Evolutionary conservation across 92 coral and sea anemone species (phyloP).

Genomic region (Galaxea fascicularis): DNA sequence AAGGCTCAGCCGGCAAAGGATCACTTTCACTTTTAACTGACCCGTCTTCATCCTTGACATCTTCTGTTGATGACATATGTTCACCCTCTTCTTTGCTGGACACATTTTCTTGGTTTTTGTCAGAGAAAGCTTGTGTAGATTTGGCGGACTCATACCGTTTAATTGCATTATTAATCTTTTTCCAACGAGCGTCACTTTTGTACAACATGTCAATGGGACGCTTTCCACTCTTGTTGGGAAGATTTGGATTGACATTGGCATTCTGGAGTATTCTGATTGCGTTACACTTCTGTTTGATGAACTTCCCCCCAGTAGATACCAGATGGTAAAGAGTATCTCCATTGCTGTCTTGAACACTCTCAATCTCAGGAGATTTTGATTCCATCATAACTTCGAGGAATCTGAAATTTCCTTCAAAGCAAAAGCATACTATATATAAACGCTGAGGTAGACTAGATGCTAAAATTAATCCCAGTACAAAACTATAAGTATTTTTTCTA

Average conservation of each 20-base stretch:
- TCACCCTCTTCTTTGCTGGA: not conserved
- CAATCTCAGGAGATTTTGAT: slow-evolving; percentile 43
- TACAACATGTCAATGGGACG: slow-evolving; percentile 38
- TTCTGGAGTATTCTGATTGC: slow-evolving; percentile 68
- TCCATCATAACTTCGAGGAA: slow-evolving; percentile 56
- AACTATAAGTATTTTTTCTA: too few relatives aligned
- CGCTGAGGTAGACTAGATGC: slow-evolving; percentile 17
- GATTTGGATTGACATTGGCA: slow-evolving; percentile 69
- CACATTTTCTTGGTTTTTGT: not conserved
- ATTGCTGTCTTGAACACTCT: slow-evolving; percentile 42
- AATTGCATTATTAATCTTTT: slow-evolving; percentile 49
- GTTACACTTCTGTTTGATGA: slow-evolving; percentile 27
- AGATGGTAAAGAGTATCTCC: slow-evolving; percentile 71
- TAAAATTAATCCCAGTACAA: not conserved
- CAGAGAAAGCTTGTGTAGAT: not conserved
- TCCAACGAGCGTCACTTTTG: slow-evolving; percentile 64
- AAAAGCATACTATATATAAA: slow-evolving; percentile 1
- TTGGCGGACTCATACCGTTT: slow-evolving; percentile 26
- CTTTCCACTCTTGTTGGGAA: slow-evolving; percentile 53
- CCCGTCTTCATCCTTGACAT: slow-evolving; percentile 19
- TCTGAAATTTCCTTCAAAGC: slow-evolving; percentile 45
- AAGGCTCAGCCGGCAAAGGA: not conserved
- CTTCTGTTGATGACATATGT: not conserved
- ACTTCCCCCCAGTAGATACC: slow-evolving; percentile 50
- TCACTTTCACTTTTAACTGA: not conserved